Evolutionary conservation across 2,113 vertebrate genomes (phyloP).

Genomic region (Mola mola): DNA sequence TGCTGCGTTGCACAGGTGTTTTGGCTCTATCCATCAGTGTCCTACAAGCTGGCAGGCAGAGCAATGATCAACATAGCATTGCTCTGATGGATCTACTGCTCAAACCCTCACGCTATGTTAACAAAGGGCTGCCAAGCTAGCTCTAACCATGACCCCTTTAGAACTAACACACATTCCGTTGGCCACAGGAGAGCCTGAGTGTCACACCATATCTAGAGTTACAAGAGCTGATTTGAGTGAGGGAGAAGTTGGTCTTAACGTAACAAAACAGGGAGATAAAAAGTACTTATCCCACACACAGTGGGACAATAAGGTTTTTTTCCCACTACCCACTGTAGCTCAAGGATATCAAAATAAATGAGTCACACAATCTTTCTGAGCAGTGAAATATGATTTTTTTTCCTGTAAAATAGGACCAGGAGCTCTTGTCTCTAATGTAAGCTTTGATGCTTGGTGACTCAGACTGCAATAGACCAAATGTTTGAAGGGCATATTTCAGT

Average conservation of each 20-base stretch:
- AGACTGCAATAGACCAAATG: constrained; percentile 12
- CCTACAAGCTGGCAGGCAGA: constrained; percentile 68
- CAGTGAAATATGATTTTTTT: constrained; percentile 25
- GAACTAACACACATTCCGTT: constrained; percentile 61
- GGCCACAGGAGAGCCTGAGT: constrained; percentile 37
- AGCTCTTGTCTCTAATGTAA: constrained; percentile 6
- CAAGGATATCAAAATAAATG: constrained; percentile 38
- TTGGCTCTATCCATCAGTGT: constrained; percentile 77
- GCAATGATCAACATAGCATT: constrained; percentile 65
- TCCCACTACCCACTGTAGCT: constrained; percentile 37
- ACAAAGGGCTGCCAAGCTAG: constrained; percentile 58
- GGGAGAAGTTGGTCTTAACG: constrained; percentile 30
- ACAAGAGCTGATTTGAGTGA: constrained; percentile 54
- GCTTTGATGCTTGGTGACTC: neutral
- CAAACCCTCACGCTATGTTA: constrained; percentile 63
- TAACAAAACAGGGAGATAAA: constrained; percentile 55
- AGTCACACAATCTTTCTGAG: constrained; percentile 26
- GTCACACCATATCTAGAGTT: constrained; percentile 42
- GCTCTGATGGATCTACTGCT: constrained; percentile 75
- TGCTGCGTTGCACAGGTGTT: constrained; percentile 68
- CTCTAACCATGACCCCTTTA: constrained; percentile 73
- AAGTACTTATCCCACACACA: constrained; percentile 57
- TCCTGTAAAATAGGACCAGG: constrained; percentile 13
- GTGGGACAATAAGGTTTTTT: constrained; percentile 33
- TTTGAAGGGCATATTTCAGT: constrained; percentile 17